Evolutionary conservation across 2,113 vertebrate species (phyloP).

Genomic region (Arvicanthis niloticus): DNA sequence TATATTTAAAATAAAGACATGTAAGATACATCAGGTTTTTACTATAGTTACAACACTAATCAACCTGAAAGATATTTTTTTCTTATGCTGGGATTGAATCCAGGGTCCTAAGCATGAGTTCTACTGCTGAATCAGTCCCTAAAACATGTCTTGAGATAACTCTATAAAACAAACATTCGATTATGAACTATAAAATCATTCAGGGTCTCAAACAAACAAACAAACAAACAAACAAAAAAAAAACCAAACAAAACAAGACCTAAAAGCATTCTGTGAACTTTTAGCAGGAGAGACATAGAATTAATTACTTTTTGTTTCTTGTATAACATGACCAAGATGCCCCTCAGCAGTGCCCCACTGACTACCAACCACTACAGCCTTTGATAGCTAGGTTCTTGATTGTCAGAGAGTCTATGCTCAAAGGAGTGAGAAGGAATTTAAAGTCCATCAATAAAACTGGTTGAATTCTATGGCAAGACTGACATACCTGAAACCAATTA

Average conservation of each 20-base stretch:
- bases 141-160: not conserved
- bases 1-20: not conserved
- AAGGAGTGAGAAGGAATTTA: conserved; percentile 41
- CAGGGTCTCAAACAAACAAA: not conserved
- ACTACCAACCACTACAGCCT: not conserved
- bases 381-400: not conserved
- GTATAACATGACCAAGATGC: not conserved
- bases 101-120: not conserved
- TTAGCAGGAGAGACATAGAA: not conserved
- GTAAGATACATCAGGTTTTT: not conserved
- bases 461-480: not conserved
- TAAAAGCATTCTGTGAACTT: not conserved
- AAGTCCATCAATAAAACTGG: not conserved
- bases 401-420: not conserved
- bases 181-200: not conserved
- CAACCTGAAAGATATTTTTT: not conserved
- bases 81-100: not conserved
- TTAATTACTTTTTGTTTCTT: not conserved
- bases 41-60: not conserved
- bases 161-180: not conserved
- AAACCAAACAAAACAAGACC: not conserved
- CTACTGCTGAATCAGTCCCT: not conserved
- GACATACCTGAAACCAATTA: not conserved
- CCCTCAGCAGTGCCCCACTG: not conserved
- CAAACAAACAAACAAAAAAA: not conserved